phyloP scores from a whole-genome alignment of 2,113 vertebrate genomes.

The Thunnus maccoyii region DNA sequence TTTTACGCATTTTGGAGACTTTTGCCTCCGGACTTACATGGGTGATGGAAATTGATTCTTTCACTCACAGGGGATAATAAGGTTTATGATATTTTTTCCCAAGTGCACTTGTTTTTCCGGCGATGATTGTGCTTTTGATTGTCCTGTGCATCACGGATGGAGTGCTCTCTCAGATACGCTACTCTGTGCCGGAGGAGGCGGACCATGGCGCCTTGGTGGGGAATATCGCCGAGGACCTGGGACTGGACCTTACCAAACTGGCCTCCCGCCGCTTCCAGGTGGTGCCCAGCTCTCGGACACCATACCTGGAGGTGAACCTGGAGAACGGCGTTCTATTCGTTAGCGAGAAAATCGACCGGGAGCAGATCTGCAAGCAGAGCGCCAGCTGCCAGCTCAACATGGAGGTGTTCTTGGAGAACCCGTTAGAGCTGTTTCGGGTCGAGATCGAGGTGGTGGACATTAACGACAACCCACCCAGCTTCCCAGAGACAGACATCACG shows the following conservation, averaged over 20 bases:
- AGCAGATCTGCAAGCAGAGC: slow-evolving; percentile 96
- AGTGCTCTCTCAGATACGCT: slow-evolving; percentile 93
- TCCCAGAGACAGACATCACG: slow-evolving; percentile 95
- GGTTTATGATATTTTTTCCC: slow-evolving; percentile 30
- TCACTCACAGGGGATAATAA: slow-evolving; percentile 52
- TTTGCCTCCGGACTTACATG: slow-evolving; percentile 34
- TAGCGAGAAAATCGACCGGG: slow-evolving; percentile 95
- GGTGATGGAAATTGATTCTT: slow-evolving; percentile 67
- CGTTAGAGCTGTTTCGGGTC: slow-evolving; percentile 95
- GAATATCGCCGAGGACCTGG: slow-evolving; percentile 98
- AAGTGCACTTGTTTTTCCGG: slow-evolving; percentile 85
- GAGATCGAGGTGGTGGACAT: slow-evolving; percentile 98
- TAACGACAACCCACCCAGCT: slow-evolving; percentile 96
- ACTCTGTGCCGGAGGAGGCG: slow-evolving; percentile 97
- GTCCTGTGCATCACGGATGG: slow-evolving; percentile 90
- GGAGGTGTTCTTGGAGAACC: slow-evolving; percentile 97
- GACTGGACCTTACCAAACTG: slow-evolving; percentile 98
- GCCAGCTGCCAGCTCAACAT: slow-evolving; percentile 94
- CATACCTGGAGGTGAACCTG: slow-evolving; percentile 96
- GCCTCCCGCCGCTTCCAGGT: slow-evolving; percentile 95
- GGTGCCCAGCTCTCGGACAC: slow-evolving; percentile 92
- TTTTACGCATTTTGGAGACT: slow-evolving; percentile 64
- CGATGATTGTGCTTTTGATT: slow-evolving; percentile 92
- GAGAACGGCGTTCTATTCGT: slow-evolving; percentile 95
- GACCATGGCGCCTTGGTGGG: slow-evolving; percentile 98